A percentile compares a stretch with the other conserved stretches of the same genome.
Conservation (phyloP, 2,888 invertebrate species). For the Meta bourneti region DNA sequence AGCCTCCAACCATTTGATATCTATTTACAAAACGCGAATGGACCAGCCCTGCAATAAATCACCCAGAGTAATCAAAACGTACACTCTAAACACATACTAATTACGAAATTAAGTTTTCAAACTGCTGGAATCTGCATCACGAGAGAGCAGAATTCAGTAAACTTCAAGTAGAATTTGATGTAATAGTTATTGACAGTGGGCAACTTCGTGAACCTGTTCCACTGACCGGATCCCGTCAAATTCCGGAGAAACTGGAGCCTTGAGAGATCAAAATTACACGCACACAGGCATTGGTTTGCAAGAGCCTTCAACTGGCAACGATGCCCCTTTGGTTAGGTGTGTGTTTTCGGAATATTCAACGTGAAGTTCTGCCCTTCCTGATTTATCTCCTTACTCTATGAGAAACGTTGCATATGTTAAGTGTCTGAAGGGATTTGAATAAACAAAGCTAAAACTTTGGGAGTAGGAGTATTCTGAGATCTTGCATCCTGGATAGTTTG, state of each 20-base stretch:
- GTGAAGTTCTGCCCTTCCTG: background rate
- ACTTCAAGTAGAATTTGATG: background rate
- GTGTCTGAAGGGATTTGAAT: background rate
- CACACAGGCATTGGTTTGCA: background rate
- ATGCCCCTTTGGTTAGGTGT: background rate
- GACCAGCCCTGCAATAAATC: too few species aligned
- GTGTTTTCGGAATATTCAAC: background rate
- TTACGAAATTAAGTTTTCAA: background rate
- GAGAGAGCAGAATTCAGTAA: background rate
- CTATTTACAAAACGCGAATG: too few species aligned
- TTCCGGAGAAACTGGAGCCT: background rate
- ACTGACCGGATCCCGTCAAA: background rate
- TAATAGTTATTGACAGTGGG: background rate
- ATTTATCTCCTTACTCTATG: background rate
- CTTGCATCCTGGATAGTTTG: too few species aligned
- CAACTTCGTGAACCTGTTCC: background rate
- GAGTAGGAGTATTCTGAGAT: too few species aligned
- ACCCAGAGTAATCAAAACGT: too few species aligned
- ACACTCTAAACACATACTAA: too few species aligned
- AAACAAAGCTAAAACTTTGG: background rate
- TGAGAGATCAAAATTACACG: background rate
- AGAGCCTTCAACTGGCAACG: background rate
- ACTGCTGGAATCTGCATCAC: background rate
- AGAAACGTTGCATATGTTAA: background rate
- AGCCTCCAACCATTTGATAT: too few species aligned